These are phyloP conservation scores for Centropyge bicolor DNA, from an alignment of 2,797 vertebrate genomes.

Conservation along the genomic window DNA sequence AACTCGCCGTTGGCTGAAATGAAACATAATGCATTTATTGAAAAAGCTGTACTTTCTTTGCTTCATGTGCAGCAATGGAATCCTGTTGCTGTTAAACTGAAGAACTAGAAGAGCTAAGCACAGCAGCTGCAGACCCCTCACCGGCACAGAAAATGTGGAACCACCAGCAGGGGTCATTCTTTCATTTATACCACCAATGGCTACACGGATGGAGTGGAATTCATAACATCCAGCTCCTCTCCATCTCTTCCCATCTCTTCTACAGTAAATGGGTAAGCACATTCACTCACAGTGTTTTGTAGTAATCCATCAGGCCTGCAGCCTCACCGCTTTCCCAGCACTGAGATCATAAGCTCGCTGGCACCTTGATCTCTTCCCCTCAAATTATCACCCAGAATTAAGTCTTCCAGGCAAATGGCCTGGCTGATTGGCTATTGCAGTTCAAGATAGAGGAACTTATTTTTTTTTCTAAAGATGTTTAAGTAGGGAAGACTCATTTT, in stretches of 20 bases:
- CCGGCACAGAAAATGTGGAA: slow-evolving; percentile 42
- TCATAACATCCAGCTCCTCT: slow-evolving; percentile 39
- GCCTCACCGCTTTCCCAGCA: slow-evolving; percentile 42
- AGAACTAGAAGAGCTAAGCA: not conserved
- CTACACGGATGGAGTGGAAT: slow-evolving; percentile 25
- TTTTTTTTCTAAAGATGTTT: slow-evolving; percentile 34
- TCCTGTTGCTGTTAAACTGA: slow-evolving; percentile 27
- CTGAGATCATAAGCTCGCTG: slow-evolving; percentile 58
- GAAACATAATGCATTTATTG: slow-evolving; percentile 49
- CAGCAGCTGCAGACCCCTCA: slow-evolving; percentile 39
- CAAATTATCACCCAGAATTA: slow-evolving; percentile 55
- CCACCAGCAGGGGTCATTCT: slow-evolving; percentile 74
- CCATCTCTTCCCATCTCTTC: slow-evolving; percentile 25
- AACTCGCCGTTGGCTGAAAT: slow-evolving; percentile 87
- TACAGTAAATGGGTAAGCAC: slow-evolving; percentile 45
- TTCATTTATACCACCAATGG: slow-evolving; percentile 62
- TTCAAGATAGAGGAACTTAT: slow-evolving; percentile 22
- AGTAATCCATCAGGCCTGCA: slow-evolving; percentile 57
- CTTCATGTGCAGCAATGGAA: slow-evolving; percentile 23
- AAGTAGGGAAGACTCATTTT: slow-evolving; percentile 26
- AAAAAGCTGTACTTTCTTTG: slow-evolving; percentile 9
- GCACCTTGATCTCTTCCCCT: slow-evolving; percentile 65
- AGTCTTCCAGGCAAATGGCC: slow-evolving; percentile 54
- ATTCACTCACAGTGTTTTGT: slow-evolving; percentile 47
- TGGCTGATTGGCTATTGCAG: slow-evolving; percentile 43